Conservation (phyloP, 2,113 vertebrate species). For the Vimba vimba region DNA sequence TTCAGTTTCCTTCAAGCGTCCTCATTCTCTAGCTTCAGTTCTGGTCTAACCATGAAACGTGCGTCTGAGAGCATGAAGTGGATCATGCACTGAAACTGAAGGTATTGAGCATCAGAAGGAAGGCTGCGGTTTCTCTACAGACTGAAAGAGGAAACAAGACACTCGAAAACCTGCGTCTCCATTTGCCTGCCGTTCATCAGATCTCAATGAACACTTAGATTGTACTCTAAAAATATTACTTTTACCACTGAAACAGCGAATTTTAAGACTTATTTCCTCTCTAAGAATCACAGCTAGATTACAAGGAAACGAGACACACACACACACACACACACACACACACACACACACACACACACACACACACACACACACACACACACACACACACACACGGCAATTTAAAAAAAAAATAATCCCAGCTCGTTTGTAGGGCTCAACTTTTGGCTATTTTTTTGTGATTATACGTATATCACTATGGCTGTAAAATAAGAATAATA, state of each 20-base stretch:
- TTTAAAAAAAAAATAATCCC: background rate
- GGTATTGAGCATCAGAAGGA: conserved; percentile 32
- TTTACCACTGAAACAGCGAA: background rate
- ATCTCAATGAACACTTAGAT: background rate
- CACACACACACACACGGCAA: too few species aligned
- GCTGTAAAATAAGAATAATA: background rate
- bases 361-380: too few species aligned
- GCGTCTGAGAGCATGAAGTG: too few species aligned
- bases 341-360: too few species aligned
- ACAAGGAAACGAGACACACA: too few species aligned
- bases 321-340: too few species aligned
- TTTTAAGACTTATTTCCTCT: background rate
- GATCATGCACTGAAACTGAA: background rate
- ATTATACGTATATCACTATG: background rate
- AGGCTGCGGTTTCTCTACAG: conserved; percentile 38
- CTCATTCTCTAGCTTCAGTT: too few species aligned
- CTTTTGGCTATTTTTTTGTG: background rate
- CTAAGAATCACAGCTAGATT: background rate
- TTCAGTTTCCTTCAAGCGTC: background rate
- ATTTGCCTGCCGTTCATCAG: background rate
- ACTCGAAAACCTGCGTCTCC: background rate
- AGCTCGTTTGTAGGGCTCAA: background rate
- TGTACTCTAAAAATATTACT: background rate
- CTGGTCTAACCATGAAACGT: too few species aligned
- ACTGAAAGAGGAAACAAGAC: conserved; percentile 45